Evolutionary conservation across 2,888 invertebrate species (phyloP).

Genomic region (Agriotes lineatus): DNA sequence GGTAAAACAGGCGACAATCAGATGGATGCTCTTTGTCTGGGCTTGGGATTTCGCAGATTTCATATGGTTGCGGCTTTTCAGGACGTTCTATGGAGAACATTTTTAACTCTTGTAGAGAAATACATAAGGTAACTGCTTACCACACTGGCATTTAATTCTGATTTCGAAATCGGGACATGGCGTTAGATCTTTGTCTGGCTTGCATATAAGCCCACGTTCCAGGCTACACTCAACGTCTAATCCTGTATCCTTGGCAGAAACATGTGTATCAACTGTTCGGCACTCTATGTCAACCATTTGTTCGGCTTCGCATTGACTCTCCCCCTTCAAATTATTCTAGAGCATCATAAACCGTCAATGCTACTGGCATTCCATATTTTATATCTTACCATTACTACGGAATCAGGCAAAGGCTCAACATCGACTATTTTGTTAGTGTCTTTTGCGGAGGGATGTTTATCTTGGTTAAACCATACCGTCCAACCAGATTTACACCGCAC

Average conservation of each 20-base stretch:
- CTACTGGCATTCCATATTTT: no score
- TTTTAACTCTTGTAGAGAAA: not conserved
- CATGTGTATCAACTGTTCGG: constrained; percentile 75
- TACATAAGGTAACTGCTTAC: constrained; percentile 50
- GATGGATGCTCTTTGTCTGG: constrained; percentile 66
- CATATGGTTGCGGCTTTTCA: not conserved
- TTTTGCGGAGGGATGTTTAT: constrained; percentile 60
- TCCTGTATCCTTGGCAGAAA: constrained; percentile 76
- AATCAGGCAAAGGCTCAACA: constrained; percentile 71
- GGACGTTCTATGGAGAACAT: not conserved
- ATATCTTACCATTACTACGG: constrained; percentile 67
- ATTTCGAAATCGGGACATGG: constrained; percentile 87
- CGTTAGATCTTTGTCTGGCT: constrained; percentile 55
- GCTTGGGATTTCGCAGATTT: not conserved
- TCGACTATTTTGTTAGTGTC: constrained; percentile 66
- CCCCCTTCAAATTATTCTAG: constrained; percentile 41
- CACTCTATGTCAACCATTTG: constrained; percentile 82
- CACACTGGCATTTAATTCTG: constrained; percentile 78
- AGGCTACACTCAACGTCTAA: constrained; percentile 83
- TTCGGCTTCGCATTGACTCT: constrained; percentile 72
- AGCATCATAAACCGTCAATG: no score
- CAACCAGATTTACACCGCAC: constrained; percentile 77
- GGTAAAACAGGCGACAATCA: constrained; percentile 79
- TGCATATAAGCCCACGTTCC: constrained; percentile 79
- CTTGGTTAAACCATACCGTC: constrained; percentile 83